Evolutionary conservation across 2,888 invertebrate genomes (phyloP).

Genomic region (Drosophila limbata): DNA sequence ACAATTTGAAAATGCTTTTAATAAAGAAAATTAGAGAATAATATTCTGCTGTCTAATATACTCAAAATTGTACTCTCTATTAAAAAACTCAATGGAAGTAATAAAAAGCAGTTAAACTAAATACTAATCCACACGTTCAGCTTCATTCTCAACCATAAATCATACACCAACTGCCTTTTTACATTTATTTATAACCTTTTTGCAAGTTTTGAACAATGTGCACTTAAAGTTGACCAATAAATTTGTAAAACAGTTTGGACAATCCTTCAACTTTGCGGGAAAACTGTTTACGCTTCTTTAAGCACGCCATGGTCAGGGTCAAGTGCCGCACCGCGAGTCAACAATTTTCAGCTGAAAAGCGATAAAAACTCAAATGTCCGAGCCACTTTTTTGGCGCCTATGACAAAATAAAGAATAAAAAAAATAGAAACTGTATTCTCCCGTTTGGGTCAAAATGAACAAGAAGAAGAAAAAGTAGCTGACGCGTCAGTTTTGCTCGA

Average conservation of each 20-base stretch:
- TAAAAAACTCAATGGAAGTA: background rate
- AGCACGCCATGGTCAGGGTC: constrained; percentile 46
- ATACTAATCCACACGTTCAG: background rate
- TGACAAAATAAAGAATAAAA: constrained; percentile 11
- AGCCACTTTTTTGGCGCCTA: constrained; percentile 64
- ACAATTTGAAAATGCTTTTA: too few relatives aligned
- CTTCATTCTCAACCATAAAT: background rate
- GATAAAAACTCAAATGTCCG: constrained; percentile 34
- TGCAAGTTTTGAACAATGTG: constrained; percentile 19
- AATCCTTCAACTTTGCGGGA: constrained; percentile 46
- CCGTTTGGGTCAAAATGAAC: constrained; percentile 6
- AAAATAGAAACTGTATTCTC: constrained; percentile 18
- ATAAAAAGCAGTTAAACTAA: background rate
- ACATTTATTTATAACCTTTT: constrained; percentile 11
- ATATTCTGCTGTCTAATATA: too few relatives aligned
- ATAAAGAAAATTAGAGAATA: too few relatives aligned
- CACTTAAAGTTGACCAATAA: constrained; percentile 26
- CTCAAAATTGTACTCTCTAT: too few relatives aligned
- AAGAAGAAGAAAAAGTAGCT: constrained; percentile 16
- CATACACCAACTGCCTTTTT: background rate
- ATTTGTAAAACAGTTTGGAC: constrained; percentile 25
- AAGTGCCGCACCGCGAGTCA: constrained; percentile 26
- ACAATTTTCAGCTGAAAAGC: constrained; percentile 23
- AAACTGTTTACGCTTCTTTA: constrained; percentile 52
- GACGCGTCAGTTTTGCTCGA: constrained; percentile 31